Base-by-base conservation (phyloP, 2,113 vertebrate genomes). In the Lasiurus borealis region DNA sequence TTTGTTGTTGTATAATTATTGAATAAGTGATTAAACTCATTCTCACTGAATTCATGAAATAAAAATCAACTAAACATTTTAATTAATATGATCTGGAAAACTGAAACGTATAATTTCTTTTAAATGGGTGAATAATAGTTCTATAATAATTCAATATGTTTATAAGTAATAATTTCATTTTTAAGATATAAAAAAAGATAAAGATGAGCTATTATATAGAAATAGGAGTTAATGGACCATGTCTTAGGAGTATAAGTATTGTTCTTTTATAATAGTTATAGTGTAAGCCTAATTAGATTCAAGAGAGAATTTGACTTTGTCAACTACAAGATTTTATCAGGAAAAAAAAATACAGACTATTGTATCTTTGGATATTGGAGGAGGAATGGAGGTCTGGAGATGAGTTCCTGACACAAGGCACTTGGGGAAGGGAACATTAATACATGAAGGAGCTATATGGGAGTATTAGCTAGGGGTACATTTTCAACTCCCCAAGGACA, bases 241-340 rank as follows among this genome's bases (percentile, higher is more conserved):
- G n/a, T 46, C 34, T 82, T 54, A n/a, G 15, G 5, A 4, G 11
- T 93, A 11, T 84, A 75, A 8, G 31, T 57, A 78, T 80, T 84
- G 19, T 34, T 95, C 27, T 85, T 85, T 77, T 81, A n/a, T 59
- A 85, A 82, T 19, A 82, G 52, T 44, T 88, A 78, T n/a, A 34
- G 29, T 52, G n/a, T 76, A 80, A 87, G 3, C 18, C 18, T 93
- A 94, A 95, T 78, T 87, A 93, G 77, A 92, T 75, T 95, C 69
- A 87, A 84, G 82, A 78, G n/a, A 77, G 7, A 81, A 85, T 36
- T 31, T 78, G 6, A 91, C 68, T 93, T 91, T 92, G 85, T 71
- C 64, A 86, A 66, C 31, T 66, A 57, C 0, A 87, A 54, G 66
- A 76, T 88, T 94, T 83, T 90, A 80, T 78, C 76, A 81, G 18